phyloP scores from a whole-genome alignment of 2,888 invertebrate species.

The Pecten maximus region DNA sequence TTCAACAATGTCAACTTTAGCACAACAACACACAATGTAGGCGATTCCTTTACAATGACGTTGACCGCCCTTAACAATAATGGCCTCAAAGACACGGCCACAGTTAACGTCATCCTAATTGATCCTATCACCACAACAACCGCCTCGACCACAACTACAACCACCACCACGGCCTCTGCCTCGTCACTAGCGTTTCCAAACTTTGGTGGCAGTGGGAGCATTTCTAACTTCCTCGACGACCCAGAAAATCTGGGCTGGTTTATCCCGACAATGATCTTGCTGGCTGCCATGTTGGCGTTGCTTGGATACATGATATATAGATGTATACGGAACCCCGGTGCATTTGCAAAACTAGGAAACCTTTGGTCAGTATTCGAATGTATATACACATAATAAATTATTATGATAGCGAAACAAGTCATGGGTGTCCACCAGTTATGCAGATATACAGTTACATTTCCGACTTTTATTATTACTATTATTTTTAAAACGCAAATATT shows the following conservation, averaged over 20 bases:
- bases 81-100: conserved; percentile 46
- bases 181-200: background rate
- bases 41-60: background rate
- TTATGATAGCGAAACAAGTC: background rate
- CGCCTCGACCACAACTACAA: conserved; percentile 47
- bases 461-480: too few relatives aligned
- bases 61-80: conserved; percentile 40
- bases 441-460: too few relatives aligned
- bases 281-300: conserved; percentile 51
- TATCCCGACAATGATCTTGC: conserved; percentile 58
- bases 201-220: conserved; percentile 9
- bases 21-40: background rate
- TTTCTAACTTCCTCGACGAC: conserved; percentile 54
- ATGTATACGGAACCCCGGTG: conserved; percentile 52
- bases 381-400: background rate
- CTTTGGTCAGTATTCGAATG: background rate
- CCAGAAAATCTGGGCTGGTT: conserved; percentile 62
- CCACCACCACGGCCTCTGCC: background rate
- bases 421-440: too few relatives aligned
- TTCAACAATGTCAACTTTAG: conserved; percentile 16
- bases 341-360: background rate
- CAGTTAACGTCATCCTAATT: conserved; percentile 50
- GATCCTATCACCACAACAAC: conserved; percentile 60
- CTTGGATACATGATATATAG: conserved; percentile 57
- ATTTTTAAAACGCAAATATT: background rate